Evolutionary conservation across 2,888 invertebrate species (phyloP), one percentile per base, ranked within the genome.

Genomic region (Polyploca ridens): DNA sequence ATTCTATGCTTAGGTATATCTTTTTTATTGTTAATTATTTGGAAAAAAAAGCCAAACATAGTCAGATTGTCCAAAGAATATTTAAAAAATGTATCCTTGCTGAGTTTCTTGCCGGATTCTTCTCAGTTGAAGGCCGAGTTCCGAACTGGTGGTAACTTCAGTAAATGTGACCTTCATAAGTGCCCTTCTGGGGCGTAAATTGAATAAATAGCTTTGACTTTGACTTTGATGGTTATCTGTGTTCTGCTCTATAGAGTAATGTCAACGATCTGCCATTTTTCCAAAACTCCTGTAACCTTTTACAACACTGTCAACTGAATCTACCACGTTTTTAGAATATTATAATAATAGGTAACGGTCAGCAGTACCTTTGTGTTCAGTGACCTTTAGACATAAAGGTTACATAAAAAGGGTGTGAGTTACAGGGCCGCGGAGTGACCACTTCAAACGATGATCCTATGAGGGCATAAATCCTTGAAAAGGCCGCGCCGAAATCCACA

Each of bases 381-480:
- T 54, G 54, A 54, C 54, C 16, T 54, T 54, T 54, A 19, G 19
- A 54, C n/a, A 19, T 19, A 54, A 54, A 54, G 54, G 54, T 19
- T 54, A 54, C 54, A 54, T 54, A 54, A 54, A 54, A 46, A 19
- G 54, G 54, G 54, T 54, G 54, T 54, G 54, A 19, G 54, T 54
- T 19, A 54, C 54, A 54, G 54, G 10, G 19, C 54, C n/a, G 54
- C 16, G 54, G 54, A 54, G 54, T 54, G 54, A 54, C 54, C 54
- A 54, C 54, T 54, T 54, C 54, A 54, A 54, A 54, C 54, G 54
- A 2, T 19, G 54, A 16, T 16, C 54, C 54, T 8, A 54, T 19
- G 49, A 14, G 49, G 19, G 54, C 54, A 54, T 19, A 54, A 19
- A 54, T 54, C 54, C 54, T 46, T 54, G 54, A 3, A 54, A 54